Base-by-base conservation (phyloP, 2,797 vertebrate species). In the Otolemur crassicaudatus region DNA sequence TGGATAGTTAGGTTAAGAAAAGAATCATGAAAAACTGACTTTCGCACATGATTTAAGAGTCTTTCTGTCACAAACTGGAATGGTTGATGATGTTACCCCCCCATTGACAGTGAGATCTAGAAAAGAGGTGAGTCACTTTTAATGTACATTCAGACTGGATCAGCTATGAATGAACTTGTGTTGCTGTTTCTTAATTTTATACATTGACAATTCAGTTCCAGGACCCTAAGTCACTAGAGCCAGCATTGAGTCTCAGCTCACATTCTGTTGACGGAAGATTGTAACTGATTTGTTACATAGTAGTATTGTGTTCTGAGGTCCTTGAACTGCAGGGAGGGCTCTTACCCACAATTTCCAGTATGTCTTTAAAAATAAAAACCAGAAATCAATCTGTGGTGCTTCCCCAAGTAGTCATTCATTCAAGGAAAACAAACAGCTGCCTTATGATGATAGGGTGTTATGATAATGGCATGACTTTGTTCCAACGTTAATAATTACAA, bases 151-250 rank as follows among this genome's bases (percentile, higher is more conserved):
- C 87, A 95, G 94, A 80, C 89, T 84, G 89, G 43, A 91, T 87
- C 63, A 94, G 87, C 77, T 1, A 5, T 1, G 92, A 65, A 94
- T 75, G 83, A 96, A 94, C 76, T 90, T 75, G 5, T 80, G 67
- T 93, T 86, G 84, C 85, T 82, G 27, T 79, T 96, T 95, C 87
- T 81, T 95, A 90, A 97, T 96, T 96, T 96, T 94, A 76, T 58
- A 73, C 43, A 58, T 91, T 94, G 86, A 94, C 95, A 95, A 87
- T 90, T 80, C 37, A 91, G 53, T 70, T 92, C 43, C 22, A 77
- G 27, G 31, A 75, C 65, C 72, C 58, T 61, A 65, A 67, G 90
- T 95, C 90, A 92, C 85, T 89, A 91, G n/a, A 49, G 69, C 37
- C 37, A 73, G n/a, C 3, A 22, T 16, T 88, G 34, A 90, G 91